These are phyloP conservation scores for Amblyjoppa proteus DNA, from an alignment of 2,888 invertebrate genomes.

Conservation along the genomic window DNA sequence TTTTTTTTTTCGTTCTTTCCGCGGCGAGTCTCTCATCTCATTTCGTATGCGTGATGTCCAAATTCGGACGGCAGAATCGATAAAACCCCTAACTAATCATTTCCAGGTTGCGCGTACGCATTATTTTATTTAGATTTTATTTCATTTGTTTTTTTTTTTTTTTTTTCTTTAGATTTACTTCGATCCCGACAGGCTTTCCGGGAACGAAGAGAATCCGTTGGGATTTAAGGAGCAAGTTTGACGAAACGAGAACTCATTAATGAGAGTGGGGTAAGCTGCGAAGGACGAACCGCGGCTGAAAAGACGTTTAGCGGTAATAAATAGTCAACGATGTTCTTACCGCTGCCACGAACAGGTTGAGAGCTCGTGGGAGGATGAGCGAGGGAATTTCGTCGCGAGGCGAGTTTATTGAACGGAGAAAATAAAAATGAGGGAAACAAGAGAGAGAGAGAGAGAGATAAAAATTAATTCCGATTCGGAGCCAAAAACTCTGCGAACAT, in stretches of 20 bases:
- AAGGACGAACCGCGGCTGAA: conserved; percentile 22
- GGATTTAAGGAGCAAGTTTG: not conserved
- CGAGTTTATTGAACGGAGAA: not conserved
- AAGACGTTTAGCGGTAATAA: conserved; percentile 47
- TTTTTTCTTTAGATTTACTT: not conserved
- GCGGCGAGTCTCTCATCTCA: conserved; percentile 34
- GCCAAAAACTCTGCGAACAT: not conserved
- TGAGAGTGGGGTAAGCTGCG: not conserved
- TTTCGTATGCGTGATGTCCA: conserved; percentile 41
- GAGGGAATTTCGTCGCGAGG: not conserved
- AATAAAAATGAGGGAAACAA: not conserved
- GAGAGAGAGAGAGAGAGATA: not conserved
- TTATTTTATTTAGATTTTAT: conserved; percentile 17
- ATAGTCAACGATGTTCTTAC: conserved; percentile 42
- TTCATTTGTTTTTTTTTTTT: conserved; percentile 5
- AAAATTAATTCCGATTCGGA: not conserved
- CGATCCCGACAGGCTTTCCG: not conserved
- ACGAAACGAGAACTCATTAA: conserved; percentile 11
- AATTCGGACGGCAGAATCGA: conserved; percentile 29
- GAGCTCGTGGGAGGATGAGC: conserved; percentile 18
- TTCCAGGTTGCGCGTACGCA: conserved; percentile 2
- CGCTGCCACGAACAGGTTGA: not conserved
- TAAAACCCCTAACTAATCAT: conserved; percentile 36
- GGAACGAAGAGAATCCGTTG: not conserved
- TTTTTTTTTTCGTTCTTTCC: conserved; percentile 7